Percentiles rank a stretch among this genome's conserved stretches.
Conservation (phyloP, 2,113 vertebrate species). For the Bagarius yarrelli region DNA sequence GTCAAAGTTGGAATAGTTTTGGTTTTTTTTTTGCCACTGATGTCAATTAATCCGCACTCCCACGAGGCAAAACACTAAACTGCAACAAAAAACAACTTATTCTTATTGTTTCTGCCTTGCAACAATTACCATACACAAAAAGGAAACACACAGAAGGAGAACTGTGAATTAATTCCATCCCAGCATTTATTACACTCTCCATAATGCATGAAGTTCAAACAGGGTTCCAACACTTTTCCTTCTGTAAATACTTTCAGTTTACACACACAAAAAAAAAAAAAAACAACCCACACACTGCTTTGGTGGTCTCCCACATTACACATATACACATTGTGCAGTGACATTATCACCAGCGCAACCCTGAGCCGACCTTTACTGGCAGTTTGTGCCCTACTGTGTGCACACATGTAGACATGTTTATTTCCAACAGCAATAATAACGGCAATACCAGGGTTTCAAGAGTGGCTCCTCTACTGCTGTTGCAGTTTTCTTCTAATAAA, state of each 20-base stretch:
- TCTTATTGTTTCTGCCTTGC: neutral
- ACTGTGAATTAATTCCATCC: conserved; percentile 31
- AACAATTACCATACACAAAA: conserved; percentile 28
- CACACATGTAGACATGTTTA: neutral
- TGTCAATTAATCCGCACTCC: neutral
- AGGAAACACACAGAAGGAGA: conserved; percentile 5
- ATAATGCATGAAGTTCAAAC: conserved; percentile 25
- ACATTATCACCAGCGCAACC: neutral
- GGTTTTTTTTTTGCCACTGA: neutral
- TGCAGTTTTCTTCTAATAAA: neutral
- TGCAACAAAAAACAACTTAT: neutral
- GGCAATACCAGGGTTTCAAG: neutral
- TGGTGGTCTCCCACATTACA: conserved; percentile 33
- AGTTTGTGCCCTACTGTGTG: neutral
- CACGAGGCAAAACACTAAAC: neutral
- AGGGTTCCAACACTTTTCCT: neutral
- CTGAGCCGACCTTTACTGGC: neutral
- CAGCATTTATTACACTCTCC: conserved; percentile 34
- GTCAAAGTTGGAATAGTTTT: neutral
- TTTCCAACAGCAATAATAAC: neutral
- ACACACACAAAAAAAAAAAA: neutral
- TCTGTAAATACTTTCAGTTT: conserved; percentile 14
- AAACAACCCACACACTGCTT: neutral
- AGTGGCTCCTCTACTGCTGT: neutral
- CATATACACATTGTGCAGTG: conserved; percentile 10